phyloP scores from a whole-genome alignment of 2,113 vertebrate species.

The Pardalotus punctatus region DNA sequence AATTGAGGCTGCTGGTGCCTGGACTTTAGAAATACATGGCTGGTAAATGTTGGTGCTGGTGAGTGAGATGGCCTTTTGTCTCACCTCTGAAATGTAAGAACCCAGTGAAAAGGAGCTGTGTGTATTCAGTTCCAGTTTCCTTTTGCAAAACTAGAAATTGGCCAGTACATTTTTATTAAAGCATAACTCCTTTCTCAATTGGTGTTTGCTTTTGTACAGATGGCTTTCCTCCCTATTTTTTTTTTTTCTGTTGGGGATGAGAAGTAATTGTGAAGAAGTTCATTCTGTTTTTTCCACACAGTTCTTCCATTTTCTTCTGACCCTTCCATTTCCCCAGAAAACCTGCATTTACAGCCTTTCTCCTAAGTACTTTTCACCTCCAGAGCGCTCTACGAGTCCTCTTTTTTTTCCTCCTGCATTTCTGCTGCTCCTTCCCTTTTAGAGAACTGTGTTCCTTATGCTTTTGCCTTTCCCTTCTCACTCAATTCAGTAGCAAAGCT shows the following conservation, averaged over 20 bases:
- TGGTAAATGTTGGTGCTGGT: background rate
- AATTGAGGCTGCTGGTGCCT: background rate
- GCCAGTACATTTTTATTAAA: background rate
- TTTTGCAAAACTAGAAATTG: background rate
- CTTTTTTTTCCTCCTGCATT: background rate
- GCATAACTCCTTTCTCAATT: background rate
- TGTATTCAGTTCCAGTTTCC: background rate
- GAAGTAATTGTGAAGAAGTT: background rate
- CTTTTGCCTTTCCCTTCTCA: background rate
- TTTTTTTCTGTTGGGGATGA: background rate
- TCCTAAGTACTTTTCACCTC: background rate
- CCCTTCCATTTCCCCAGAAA: background rate
- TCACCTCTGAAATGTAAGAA: background rate
- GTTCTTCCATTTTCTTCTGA: background rate
- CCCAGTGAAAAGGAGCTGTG: background rate
- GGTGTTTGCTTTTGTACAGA: background rate
- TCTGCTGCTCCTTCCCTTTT: background rate
- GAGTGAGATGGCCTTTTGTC: background rate
- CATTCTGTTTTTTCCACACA: background rate
- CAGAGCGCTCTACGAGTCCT: background rate
- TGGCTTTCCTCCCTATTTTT: fast-evolving
- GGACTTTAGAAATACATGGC: background rate
- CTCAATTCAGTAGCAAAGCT: background rate
- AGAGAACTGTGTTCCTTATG: background rate
- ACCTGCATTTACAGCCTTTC: background rate